Base-by-base conservation (phyloP, 2,888 invertebrate genomes). In the Netelia virgata region DNA sequence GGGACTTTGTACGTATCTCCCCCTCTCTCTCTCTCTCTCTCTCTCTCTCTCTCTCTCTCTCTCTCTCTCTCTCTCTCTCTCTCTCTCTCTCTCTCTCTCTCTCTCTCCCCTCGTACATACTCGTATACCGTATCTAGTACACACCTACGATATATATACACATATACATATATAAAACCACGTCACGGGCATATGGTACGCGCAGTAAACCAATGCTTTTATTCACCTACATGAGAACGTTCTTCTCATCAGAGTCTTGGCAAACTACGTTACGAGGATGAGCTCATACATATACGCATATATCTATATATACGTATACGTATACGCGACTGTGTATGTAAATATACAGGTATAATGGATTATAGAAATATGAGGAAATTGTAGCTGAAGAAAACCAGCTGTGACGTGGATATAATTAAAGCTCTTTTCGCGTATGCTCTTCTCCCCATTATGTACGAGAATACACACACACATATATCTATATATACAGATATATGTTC, bases 331-430 rank as follows among this genome's bases (percentile, higher is more conserved):
- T 57, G 9, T 55, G 18, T 55, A 55, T 18, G 16, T 57, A 18
- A 16, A 14, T 61, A 61, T 50, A 63, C n/a, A 28, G 23, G 28
- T 74, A 63, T 47, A 43, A 47, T 36, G 69, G 69, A 61, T 69
- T 70, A 63, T 70, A 53, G 63, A 69, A 70, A 70, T 63, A 78
- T 53, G 70, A 16, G 78, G 78, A 72, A 55, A 74, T 28, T 72
- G 55, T 55, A 41, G 66, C 68, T 59, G 66, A 79, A 76, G 75
- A 83, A 80, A 76, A 78, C 80, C 76, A 66, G 76, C 57, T 53
- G 61, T 59, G 80, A 68, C 80, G 72, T 72, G 59, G 72, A 84
- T 76, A 53, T 80, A 72, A 80, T 84, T 84, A 84, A 76, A 80
- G 57, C 55, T 55, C 66, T 80, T 84, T 82, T 82, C 82, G 53